These are phyloP conservation scores for Dasysyrphus tricinctus DNA, from an alignment of 2,888 invertebrate species.

Conservation along the genomic window DNA sequence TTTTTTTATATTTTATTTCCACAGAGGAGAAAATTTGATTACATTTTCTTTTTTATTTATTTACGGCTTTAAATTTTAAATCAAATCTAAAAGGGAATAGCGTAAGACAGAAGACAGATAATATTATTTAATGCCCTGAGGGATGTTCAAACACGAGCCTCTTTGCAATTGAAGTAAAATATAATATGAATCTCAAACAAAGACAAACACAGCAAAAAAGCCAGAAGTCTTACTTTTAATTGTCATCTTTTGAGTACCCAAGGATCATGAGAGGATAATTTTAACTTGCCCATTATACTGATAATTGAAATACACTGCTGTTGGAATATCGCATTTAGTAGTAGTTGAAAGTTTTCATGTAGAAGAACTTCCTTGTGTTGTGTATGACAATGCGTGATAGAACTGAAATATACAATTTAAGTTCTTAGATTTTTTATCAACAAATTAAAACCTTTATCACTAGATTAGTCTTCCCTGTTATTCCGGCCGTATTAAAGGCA, in stretches of 20 bases:
- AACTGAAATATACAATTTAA: too few relatives aligned
- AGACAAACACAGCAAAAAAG: constrained; percentile 26
- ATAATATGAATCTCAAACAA: constrained; percentile 31
- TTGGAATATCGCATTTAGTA: too few relatives aligned
- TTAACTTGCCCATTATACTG: constrained; percentile 30
- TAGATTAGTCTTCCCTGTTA: too few relatives aligned
- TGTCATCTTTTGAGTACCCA: constrained; percentile 43
- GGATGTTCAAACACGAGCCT: constrained; percentile 32
- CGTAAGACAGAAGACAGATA: constrained; percentile 26
- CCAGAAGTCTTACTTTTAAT: constrained; percentile 33
- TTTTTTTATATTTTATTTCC: background rate
- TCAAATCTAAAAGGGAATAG: constrained; percentile 6
- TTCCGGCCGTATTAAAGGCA: too few relatives aligned
- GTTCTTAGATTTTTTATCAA: too few relatives aligned
- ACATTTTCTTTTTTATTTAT: constrained; percentile 34
- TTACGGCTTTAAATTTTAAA: constrained; percentile 29
- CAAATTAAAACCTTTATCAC: too few relatives aligned
- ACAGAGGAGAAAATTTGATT: constrained; percentile 4
- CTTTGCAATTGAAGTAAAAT: constrained; percentile 26
- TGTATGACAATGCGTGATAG: too few relatives aligned
- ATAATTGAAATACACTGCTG: constrained; percentile 29
- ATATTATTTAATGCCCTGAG: constrained; percentile 28
- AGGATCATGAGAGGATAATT: constrained; percentile 45
- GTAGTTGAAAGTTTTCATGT: too few relatives aligned
- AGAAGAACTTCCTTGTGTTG: too few relatives aligned